Evolutionary conservation across 2,113 vertebrate species (phyloP).

Genomic region (Aramus guarauna): DNA sequence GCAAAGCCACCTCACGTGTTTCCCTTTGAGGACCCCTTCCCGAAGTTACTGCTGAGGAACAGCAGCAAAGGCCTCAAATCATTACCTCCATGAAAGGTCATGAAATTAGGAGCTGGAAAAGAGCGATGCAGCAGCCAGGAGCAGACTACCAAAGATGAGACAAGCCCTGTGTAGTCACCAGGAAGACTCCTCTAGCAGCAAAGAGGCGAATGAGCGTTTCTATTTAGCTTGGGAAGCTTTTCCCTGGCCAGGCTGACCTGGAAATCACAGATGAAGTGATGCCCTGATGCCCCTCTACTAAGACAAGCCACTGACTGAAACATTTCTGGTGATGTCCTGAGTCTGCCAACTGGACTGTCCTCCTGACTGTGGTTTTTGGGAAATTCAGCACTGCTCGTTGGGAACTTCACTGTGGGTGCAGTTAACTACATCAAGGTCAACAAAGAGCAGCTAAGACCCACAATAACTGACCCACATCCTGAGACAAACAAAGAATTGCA

Average conservation of each 20-base stretch:
- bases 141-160: not conserved
- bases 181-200: not conserved
- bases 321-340: not conserved
- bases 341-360: not conserved
- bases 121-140: fast-evolving
- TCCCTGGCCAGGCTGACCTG: not conserved
- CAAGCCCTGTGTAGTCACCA: not conserved
- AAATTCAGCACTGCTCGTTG: not conserved
- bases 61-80: not conserved
- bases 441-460: not conserved
- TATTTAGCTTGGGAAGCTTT: not conserved
- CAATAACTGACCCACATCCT: not conserved
- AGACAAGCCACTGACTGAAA: not conserved
- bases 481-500: not conserved
- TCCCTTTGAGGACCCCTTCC: not conserved
- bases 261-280: not conserved
- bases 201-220: not conserved
- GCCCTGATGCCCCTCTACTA: not conserved
- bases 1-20: not conserved
- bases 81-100: not conserved
- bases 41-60: not conserved
- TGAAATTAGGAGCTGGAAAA: not conserved
- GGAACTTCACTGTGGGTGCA: not conserved
- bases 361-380: too few relatives aligned
- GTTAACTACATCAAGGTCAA: not conserved